Evolutionary conservation across 2,113 vertebrate genomes (phyloP), one percentile per base, ranked within the genome.

Genomic region (Phrynosoma platyrhinos): DNA sequence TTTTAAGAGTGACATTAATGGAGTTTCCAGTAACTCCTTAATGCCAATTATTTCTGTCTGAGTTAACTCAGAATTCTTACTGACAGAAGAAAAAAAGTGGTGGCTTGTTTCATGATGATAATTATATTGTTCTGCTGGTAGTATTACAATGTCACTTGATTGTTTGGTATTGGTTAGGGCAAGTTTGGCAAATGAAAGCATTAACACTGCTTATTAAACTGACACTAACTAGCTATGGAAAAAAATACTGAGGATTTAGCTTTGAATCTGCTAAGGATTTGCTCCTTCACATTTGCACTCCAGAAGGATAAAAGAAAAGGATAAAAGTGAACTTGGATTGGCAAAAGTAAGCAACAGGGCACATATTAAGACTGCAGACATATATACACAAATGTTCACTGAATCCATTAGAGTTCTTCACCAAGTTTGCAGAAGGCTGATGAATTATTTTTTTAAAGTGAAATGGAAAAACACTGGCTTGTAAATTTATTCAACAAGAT

Each of bases 41-140:
- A 95, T 95, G 79, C 92, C 85, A 88, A 81, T 93, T 93, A 93
- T 92, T 97, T 96, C 90, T 94, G 87, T 94, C 91, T 95, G 90
- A 95, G 94, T 95, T 95, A 94, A 93, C 90, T 86, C 83, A 75
- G 85, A 91, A 83, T 95, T 90, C 89, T 94, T 94, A 93, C 91
- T 94, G 93, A 95, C 91, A 92, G 82, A 62, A 9, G 71, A 16
- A 18, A 30, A n/a, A 55, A 91, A 79, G 9, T 85, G 4, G 68
- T 91, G 83, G 71, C 88, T 91, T 95, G 23, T 92, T 92, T 90
- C 77, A 90, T 94, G 27, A 36, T 81, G 58, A 81, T 94, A 90
- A 93, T 92, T 92, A 86, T 84, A 87, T 88, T 92, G 87, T 93
- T 95, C 87, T 40, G 25, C 16, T 94, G 80, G 88, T 94, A 84